Percentiles rank a stretch among this genome's conserved stretches.
Evolutionary conservation across 2,797 vertebrate species (phyloP).

Genomic region (Enteromius unitaeniatus): DNA sequence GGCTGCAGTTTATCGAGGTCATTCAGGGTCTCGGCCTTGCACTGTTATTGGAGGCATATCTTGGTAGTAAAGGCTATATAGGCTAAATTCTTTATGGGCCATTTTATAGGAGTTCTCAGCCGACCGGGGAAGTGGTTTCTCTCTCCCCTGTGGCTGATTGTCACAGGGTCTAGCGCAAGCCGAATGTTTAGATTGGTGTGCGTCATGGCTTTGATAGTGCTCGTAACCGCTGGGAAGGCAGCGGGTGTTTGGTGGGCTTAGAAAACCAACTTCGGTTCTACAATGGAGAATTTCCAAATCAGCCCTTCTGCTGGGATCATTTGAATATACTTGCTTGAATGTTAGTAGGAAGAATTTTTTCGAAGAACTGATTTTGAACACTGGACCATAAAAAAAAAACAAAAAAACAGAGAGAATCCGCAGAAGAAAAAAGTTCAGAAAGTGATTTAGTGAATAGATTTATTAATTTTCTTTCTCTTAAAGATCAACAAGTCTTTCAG

Average conservation of each 20-base stretch:
- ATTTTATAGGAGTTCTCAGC: slow-evolving; percentile 46
- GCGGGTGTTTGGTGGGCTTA: not conserved
- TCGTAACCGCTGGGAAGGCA: not conserved
- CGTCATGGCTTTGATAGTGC: slow-evolving; percentile 5
- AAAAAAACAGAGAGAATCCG: not conserved
- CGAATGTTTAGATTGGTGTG: slow-evolving; percentile 21
- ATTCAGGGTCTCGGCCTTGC: slow-evolving; percentile 12
- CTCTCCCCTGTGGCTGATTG: slow-evolving; percentile 21
- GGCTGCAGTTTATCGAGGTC: slow-evolving; percentile 18
- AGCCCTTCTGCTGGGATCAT: not conserved
- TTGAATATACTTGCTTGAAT: not conserved
- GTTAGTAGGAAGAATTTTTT: not conserved
- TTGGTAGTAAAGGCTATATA: slow-evolving; percentile 43
- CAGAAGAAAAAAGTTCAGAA: not conserved
- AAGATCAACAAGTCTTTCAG: not conserved
- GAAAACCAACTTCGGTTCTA: not conserved
- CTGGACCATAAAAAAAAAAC: not conserved
- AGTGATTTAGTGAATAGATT: not conserved
- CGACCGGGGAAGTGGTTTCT: slow-evolving; percentile 36
- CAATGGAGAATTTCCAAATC: not conserved
- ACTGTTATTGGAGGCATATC: slow-evolving; percentile 22
- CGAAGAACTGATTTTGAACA: not conserved
- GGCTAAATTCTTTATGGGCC: slow-evolving; percentile 41
- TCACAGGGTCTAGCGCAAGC: slow-evolving; percentile 18
- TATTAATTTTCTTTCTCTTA: not conserved